These are phyloP conservation scores for Eulithis prunata DNA, from an alignment of 2,888 invertebrate genomes.

Conservation along the genomic window DNA sequence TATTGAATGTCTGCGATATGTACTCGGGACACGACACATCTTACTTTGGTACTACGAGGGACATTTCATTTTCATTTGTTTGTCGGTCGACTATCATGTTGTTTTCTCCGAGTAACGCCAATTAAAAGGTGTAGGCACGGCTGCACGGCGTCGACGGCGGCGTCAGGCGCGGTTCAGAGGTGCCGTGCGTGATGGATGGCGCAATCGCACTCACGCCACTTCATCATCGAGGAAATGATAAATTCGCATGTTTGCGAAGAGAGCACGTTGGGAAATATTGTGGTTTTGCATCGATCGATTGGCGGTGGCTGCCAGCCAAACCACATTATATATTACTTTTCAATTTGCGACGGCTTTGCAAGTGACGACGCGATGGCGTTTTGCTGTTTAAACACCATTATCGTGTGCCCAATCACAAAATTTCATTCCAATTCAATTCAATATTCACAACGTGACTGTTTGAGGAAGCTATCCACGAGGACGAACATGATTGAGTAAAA, in stretches of 20 bases:
- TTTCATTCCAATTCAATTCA: too few relatives aligned
- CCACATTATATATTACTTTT: slow-evolving; percentile 12
- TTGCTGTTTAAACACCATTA: background rate
- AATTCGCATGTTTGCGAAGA: slow-evolving; percentile 42
- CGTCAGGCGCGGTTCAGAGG: background rate
- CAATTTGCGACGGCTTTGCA: slow-evolving; percentile 11
- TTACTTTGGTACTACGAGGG: too few relatives aligned
- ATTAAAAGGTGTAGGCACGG: background rate
- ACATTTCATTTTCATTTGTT: too few relatives aligned
- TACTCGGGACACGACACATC: too few relatives aligned
- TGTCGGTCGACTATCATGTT: too few relatives aligned
- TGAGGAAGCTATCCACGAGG: too few relatives aligned
- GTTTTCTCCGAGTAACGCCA: too few relatives aligned
- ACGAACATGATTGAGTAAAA: too few relatives aligned
- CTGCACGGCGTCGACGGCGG: background rate
- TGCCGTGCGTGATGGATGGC: slow-evolving; percentile 45
- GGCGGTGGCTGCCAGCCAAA: background rate
- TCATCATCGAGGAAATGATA: slow-evolving; percentile 49
- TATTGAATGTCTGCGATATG: too few relatives aligned
- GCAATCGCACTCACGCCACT: slow-evolving; percentile 42
- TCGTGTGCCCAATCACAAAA: too few relatives aligned
- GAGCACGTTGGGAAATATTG: slow-evolving; percentile 9
- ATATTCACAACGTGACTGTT: too few relatives aligned
- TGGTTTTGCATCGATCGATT: background rate
- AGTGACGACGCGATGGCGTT: background rate